Evolutionary conservation across 92 coral and sea anemone species (phyloP), one percentile per base, ranked within the genome.

Genomic region (Meandrina meandrites): DNA sequence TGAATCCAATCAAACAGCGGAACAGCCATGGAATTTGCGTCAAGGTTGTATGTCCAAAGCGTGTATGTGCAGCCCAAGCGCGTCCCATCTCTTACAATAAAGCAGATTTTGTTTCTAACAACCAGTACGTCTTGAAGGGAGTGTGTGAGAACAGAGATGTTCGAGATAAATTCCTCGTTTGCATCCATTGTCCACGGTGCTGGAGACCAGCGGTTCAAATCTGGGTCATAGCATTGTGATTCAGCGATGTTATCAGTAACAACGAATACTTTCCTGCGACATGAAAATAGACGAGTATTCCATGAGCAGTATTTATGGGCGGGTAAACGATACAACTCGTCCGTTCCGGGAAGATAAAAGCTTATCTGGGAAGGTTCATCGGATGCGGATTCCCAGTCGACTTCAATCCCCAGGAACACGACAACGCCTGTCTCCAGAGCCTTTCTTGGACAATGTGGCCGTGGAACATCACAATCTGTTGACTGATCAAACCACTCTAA

Each of bases 171-270:
- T 40, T 40, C 45, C 6, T 13, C 36, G 5, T 50, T 76, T 4
- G 24, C n/a, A 27, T 18, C 42, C 58, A 8, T 22, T 8, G 67
- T 51, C 81, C 81, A 78, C 12, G 81, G 81, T 16, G 81, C 81
- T 50, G 81, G 40, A 78, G 12, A 31, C 81, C 81, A 78, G 42
- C 40, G n/a, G 40, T 78, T 78, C 10, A 50, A 51, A 15, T 54
- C 81, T 78, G 81, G 81, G 81, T 78, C 81, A 50, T 50, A 78
- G 24, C 36, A 78, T 12, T 78, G 81, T 35, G 81, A 28, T 51
- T 30, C 28, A 30, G 50, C 12, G 10, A 53, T 8, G 14, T 78
- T 67, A 4, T 51, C 62, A 16, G 67, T 17, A 78, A 78, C 67
- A 78, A 78, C 10, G 13, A 78, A 51, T 4, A 78, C 62, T 53